Evolutionary conservation across 2,113 vertebrate species (phyloP).

Genomic region (Daubentonia madagascariensis): DNA sequence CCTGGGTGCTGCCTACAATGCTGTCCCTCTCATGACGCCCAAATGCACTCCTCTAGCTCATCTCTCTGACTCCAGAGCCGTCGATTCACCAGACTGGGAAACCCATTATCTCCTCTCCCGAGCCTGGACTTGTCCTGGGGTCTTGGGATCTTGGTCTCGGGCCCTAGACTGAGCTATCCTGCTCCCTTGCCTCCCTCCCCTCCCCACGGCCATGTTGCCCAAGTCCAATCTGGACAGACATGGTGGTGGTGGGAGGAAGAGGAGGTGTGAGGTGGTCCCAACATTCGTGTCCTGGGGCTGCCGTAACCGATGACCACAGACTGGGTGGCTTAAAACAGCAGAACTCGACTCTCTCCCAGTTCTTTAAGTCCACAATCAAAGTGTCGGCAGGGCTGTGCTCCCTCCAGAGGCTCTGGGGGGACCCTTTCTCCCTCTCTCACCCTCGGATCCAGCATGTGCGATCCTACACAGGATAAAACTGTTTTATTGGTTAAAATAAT

Average conservation of each 20-base stretch:
- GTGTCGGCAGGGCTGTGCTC: neutral
- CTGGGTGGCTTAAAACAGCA: neutral
- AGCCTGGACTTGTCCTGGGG: neutral
- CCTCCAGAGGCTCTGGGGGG: neutral
- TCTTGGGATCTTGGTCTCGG: accelerated
- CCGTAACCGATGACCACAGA: accelerated
- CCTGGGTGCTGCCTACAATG: accelerated
- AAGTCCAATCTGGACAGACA: neutral
- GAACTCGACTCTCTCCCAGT: neutral
- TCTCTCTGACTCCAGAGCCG: neutral
- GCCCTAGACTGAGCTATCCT: accelerated
- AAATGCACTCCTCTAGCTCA: accelerated
- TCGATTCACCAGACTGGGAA: accelerated
- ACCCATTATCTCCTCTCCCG: neutral
- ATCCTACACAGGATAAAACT: neutral
- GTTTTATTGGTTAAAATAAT: neutral
- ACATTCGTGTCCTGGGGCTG: neutral
- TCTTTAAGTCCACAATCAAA: neutral
- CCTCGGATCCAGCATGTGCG: neutral
- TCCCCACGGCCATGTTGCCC: neutral
- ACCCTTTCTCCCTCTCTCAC: neutral
- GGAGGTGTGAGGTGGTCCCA: neutral
- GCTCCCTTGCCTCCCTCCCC: neutral
- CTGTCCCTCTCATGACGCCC: neutral
- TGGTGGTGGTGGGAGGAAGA: neutral